Base-by-base conservation (phyloP, 2,888 invertebrate genomes). In the Platynereis dumerilii region DNA sequence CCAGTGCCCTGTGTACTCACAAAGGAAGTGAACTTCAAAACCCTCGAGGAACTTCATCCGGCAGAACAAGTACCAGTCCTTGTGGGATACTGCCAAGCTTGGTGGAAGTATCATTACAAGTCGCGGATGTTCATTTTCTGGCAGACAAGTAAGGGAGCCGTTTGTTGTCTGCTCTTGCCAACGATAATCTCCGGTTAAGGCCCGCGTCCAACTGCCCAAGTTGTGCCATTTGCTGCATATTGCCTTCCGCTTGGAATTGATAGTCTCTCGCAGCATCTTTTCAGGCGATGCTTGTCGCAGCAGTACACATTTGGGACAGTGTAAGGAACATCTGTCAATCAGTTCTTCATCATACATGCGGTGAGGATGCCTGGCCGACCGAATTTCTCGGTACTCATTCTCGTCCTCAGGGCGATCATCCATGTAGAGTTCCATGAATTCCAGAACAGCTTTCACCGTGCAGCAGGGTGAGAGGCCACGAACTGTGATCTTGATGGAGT, bases 171-270 rank as follows among this genome's bases (percentile, higher is more conserved):
- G 42, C 54, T 58, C 58, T 58, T 58, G 63, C 64, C 68, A 64
- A 12, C 67, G 59, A 60, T 74, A 74, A 60, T 74, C 72, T 5
- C 74, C 74, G 0, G 70, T 72, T 27, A 74, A 68, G 24, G 70
- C 74, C 24, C 74, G 64, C 12, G 74, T 66, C 74, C 74, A 74
- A 55, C 73, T 74, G 26, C 74, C 74, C 29, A 74, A 69, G 58
- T 74, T 74, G 66, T 74, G 74, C 74, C 74, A 74, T 55, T 65
- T 61, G 60, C 64, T 72, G 68, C 72, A 72, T 42, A 73, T 73
- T 2, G 73, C 72, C 62, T 73, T 73, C 27, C 72, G 65, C 44
- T 67, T 66, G 2, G 66, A 60, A n/a, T 69, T 65, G 17, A 69
- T 66, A 29, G 65, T 64, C 22, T 65, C 67, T 42, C 69, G 65